A percentile compares a stretch with the other conserved stretches of the same genome.
phyloP scores from a whole-genome alignment of 30 jellyfish, hydroid and myxozoan genomes.

The Pseudorhiza aurosa region DNA sequence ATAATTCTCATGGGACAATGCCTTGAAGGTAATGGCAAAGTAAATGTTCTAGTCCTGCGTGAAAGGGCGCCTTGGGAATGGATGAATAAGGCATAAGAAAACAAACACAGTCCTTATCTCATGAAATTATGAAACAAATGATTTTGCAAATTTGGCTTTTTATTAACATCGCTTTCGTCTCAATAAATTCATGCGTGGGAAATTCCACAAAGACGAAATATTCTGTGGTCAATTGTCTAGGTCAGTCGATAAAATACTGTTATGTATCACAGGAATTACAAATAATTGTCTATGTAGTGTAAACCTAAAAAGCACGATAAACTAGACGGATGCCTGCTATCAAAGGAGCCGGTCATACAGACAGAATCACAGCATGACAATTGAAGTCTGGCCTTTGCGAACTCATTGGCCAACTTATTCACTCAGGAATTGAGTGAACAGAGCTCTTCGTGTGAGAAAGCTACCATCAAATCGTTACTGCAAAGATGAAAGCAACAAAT shows the following conservation, averaged over 20 bases:
- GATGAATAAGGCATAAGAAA: background rate
- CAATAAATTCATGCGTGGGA: constrained; percentile 24
- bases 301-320: background rate
- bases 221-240: constrained; percentile 44
- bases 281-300: background rate
- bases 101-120: background rate
- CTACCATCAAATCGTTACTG: no score
- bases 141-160: background rate
- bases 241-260: constrained; percentile 4
- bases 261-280: background rate
- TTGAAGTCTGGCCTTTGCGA: no score
- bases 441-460: no score
- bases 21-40: background rate
- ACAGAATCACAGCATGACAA: no score
- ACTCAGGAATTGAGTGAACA: no score
- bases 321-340: no score
- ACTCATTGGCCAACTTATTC: no score
- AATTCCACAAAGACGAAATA: constrained; percentile 8
- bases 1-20: background rate
- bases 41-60: no score
- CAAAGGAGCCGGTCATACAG: no score
- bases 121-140: background rate
- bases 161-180: background rate
- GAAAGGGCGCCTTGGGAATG: no score
- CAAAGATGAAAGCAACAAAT: no score